These are phyloP conservation scores for Xestia sexstrigata DNA, from an alignment of 2,888 invertebrate species.

Conservation along the genomic window DNA sequence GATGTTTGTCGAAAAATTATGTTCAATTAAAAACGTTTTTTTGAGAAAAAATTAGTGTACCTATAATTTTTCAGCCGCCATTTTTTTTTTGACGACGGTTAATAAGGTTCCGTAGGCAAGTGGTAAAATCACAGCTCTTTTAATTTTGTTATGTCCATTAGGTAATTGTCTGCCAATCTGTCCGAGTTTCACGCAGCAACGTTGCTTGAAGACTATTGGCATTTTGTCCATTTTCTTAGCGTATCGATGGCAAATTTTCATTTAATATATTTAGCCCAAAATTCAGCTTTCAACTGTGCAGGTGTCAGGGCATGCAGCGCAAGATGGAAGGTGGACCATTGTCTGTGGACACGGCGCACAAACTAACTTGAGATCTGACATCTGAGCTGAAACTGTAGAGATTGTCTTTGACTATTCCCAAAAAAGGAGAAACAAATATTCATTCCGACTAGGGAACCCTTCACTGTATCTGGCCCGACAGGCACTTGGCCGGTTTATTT, in stretches of 20 bases:
- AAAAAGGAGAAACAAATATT: no score
- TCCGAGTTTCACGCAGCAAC: neutral
- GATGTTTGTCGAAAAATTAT: constrained; percentile 56
- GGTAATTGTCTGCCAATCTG: no score
- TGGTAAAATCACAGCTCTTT: neutral
- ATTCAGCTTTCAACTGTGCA: no score
- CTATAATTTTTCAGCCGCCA: constrained; percentile 3
- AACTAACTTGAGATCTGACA: no score
- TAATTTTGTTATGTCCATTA: neutral
- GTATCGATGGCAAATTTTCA: no score
- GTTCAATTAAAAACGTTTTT: constrained; percentile 42
- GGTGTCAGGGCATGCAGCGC: no score
- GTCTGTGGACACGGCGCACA: no score
- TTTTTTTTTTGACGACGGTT: neutral
- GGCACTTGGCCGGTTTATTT: constrained; percentile 5
- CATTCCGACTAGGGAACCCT: neutral
- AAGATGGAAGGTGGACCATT: no score
- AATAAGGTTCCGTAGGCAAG: neutral
- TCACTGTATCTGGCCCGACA: neutral
- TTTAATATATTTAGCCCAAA: no score
- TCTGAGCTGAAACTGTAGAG: no score
- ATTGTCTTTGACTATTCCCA: no score
- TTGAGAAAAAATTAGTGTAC: constrained; percentile 7
- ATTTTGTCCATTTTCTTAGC: neutral
- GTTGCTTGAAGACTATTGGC: neutral